Percentiles rank a stretch among this genome's conserved stretches.
Conservation (phyloP, 2,888 invertebrate species). For the Phortica okadai region DNA sequence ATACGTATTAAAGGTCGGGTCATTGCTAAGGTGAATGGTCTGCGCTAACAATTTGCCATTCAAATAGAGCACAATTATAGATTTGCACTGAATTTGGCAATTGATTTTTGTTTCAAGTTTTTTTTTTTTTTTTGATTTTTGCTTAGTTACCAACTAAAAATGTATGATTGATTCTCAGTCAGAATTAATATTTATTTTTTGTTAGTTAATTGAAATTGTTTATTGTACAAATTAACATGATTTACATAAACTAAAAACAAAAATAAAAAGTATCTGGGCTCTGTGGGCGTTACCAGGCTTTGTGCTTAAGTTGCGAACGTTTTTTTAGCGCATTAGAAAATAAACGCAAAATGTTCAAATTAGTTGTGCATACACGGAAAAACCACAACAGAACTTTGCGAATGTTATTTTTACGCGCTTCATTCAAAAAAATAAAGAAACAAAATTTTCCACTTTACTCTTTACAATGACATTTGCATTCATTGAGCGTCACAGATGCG, state of each 20-base stretch:
- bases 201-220: not conserved
- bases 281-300: not conserved
- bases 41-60: not conserved
- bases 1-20: conserved; percentile 49
- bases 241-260: not conserved
- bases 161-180: too few species aligned
- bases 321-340: conserved; percentile 16
- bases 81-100: conserved; percentile 17
- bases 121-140: too few species aligned
- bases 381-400: not conserved
- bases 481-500: too few species aligned
- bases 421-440: not conserved
- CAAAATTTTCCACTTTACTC: not conserved
- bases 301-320: not conserved
- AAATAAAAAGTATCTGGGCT: not conserved
- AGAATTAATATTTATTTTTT: too few species aligned
- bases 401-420: not conserved
- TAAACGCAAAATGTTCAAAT: conserved; percentile 19
- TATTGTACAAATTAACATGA: not conserved
- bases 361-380: conserved; percentile 1
- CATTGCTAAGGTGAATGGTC: conserved; percentile 61
- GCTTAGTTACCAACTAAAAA: too few species aligned
- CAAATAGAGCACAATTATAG: conserved; percentile 17
- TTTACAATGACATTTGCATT: too few species aligned
- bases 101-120: not conserved